These are phyloP conservation scores for Menidia beryllina DNA, from an alignment of 2,113 vertebrate species.

Conservation along the genomic window DNA sequence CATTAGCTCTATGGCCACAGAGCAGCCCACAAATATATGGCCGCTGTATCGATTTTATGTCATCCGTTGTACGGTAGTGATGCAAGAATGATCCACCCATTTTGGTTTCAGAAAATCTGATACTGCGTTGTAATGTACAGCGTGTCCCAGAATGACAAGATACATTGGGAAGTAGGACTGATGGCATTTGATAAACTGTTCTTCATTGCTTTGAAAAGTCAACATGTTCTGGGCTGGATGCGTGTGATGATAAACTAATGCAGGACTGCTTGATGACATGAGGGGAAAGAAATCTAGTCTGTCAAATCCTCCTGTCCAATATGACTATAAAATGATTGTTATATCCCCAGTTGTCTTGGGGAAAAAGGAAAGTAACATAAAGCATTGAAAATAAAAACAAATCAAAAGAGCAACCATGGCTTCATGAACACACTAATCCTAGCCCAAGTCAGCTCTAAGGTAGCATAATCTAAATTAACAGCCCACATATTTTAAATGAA, in stretches of 20 bases:
- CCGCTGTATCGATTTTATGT: slow-evolving; percentile 72
- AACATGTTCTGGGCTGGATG: neutral
- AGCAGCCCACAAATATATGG: slow-evolving; percentile 58
- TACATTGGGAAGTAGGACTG: slow-evolving; percentile 43
- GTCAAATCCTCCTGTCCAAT: neutral
- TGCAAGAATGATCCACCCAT: slow-evolving; percentile 46
- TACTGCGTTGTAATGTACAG: slow-evolving; percentile 38
- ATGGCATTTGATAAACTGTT: slow-evolving; percentile 46
- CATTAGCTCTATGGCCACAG: slow-evolving; percentile 69
- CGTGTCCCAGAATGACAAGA: slow-evolving; percentile 51
- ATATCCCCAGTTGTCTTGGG: too few relatives aligned
- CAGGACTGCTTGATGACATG: slow-evolving; percentile 8
- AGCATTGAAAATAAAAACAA: too few relatives aligned
- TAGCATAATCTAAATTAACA: too few relatives aligned
- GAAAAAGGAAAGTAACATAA: too few relatives aligned
- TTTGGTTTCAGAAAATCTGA: slow-evolving; percentile 55
- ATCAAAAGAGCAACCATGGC: too few relatives aligned
- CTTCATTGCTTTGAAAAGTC: slow-evolving; percentile 33
- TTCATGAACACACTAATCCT: too few relatives aligned
- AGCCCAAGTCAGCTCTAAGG: too few relatives aligned
- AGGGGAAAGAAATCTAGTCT: neutral
- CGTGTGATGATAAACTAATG: slow-evolving; percentile 31
- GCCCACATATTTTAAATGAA: too few relatives aligned
- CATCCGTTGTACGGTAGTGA: slow-evolving; percentile 50
- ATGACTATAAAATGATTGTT: neutral